Conservation (phyloP, 2,797 vertebrate genomes). For the Oreochromis mossambicus region DNA sequence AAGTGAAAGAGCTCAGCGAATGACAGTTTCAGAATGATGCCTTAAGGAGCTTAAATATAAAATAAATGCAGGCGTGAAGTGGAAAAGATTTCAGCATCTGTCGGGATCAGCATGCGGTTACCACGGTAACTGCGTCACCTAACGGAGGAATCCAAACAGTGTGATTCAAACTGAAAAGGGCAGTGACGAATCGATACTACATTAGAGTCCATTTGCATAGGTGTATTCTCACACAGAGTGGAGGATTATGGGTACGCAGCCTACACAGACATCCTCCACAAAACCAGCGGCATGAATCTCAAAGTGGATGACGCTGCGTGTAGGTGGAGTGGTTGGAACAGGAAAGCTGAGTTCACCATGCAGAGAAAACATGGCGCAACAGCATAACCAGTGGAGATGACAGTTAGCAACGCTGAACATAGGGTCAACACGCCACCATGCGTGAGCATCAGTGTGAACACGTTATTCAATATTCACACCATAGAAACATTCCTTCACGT, state of each 20-base stretch:
- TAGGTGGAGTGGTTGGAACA: background rate
- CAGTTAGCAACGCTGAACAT: background rate
- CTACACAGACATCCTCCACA: background rate
- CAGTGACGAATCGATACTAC: background rate
- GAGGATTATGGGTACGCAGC: background rate
- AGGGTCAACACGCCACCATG: accelerated
- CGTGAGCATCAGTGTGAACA: accelerated
- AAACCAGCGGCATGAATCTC: background rate
- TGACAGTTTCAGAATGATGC: background rate
- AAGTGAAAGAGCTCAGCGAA: background rate
- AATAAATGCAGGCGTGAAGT: background rate
- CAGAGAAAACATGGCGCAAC: background rate
- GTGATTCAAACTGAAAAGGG: background rate
- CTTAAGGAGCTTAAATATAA: background rate
- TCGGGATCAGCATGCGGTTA: background rate
- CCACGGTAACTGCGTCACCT: background rate
- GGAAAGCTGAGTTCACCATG: background rate
- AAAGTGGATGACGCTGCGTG: background rate
- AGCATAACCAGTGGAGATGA: background rate
- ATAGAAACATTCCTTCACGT: background rate
- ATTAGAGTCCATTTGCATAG: background rate
- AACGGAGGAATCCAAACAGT: background rate
- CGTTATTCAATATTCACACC: accelerated
- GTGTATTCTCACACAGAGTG: background rate
- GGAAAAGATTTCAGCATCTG: background rate